phyloP scores from a whole-genome alignment of 2,797 vertebrate genomes.

The Pogonophryne albipinna region DNA sequence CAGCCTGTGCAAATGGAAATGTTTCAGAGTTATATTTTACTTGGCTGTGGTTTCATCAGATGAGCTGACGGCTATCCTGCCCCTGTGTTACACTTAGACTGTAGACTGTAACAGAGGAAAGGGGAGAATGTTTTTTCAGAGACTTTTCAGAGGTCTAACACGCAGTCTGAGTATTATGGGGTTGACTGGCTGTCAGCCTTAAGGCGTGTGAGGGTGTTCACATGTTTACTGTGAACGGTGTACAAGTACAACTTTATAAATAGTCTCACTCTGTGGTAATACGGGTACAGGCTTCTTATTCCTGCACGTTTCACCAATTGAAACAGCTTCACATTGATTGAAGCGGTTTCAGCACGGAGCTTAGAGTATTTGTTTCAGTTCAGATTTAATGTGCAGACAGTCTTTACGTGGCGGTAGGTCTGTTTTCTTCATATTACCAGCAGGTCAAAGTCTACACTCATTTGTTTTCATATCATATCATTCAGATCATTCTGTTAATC shows the following conservation, averaged over 20 bases:
- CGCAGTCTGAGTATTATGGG: background rate
- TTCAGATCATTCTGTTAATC: slow-evolving; percentile 8
- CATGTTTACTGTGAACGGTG: background rate
- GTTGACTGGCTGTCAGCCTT: background rate
- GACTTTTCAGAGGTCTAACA: background rate
- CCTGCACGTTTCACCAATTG: background rate
- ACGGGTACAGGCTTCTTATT: background rate
- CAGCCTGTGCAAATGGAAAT: background rate
- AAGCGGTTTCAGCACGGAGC: background rate
- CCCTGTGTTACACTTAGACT: background rate
- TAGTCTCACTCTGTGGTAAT: background rate
- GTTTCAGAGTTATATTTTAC: background rate
- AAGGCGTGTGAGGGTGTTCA: background rate
- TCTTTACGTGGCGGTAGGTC: background rate
- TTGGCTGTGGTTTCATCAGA: background rate
- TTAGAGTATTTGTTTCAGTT: background rate
- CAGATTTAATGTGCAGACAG: background rate
- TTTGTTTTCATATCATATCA: slow-evolving; percentile 16
- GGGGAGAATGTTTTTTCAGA: background rate
- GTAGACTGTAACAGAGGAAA: background rate
- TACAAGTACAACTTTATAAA: background rate
- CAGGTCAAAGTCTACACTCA: slow-evolving; percentile 34
- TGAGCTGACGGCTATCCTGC: background rate
- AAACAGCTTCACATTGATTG: background rate
- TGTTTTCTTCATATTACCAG: slow-evolving; percentile 37